Evolutionary conservation across 2,797 vertebrate genomes (phyloP).

Genomic region (Pristis pectinata): DNA sequence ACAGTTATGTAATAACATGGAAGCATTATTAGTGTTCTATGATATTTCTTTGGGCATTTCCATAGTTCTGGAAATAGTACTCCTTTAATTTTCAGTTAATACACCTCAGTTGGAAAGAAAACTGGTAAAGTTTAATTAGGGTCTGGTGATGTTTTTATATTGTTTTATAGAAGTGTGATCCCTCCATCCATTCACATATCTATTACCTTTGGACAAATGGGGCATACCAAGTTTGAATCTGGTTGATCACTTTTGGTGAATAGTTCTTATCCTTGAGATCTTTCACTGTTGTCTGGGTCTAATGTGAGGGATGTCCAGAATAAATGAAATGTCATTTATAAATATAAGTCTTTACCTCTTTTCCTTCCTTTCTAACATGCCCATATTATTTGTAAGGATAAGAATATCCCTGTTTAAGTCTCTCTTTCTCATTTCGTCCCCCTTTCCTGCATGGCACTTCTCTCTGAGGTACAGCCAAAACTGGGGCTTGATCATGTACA

Average conservation of each 20-base stretch:
- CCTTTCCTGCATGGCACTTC: not conserved
- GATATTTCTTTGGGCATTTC: not conserved
- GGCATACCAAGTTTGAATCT: not conserved
- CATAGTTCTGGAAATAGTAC: not conserved
- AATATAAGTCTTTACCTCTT: not conserved
- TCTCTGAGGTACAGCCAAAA: not conserved
- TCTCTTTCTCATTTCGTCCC: not conserved
- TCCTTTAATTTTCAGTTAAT: not conserved
- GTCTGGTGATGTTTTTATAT: not conserved
- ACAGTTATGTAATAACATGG: not conserved
- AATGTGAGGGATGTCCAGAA: not conserved
- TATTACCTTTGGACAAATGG: not conserved
- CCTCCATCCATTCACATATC: not conserved
- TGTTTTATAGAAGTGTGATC: not conserved
- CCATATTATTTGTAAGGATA: not conserved
- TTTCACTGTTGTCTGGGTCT: not conserved
- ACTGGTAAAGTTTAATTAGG: not conserved
- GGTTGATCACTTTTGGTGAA: not conserved
- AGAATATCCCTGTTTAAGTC: not conserved
- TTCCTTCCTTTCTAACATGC: not conserved
- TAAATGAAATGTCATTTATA: not conserved
- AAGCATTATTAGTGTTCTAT: not conserved
- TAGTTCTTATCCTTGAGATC: not conserved
- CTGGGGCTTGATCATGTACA: not conserved
- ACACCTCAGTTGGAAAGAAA: not conserved